Conservation (phyloP, 1,140 invertebrate genomes). For the Drosophila biarmipes region DNA sequence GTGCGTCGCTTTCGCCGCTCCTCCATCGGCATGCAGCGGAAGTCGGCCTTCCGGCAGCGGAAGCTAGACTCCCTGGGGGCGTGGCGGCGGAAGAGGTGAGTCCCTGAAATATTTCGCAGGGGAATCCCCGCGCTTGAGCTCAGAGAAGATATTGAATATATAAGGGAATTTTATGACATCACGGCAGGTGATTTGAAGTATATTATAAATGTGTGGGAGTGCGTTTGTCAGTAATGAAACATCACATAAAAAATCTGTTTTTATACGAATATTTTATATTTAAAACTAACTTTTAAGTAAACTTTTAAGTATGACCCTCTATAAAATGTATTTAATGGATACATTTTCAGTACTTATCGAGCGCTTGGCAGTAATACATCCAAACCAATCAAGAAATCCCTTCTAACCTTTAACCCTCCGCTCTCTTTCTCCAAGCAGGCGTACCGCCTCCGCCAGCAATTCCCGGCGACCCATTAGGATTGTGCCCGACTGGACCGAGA, state of each 20-base stretch:
- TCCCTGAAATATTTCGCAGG: slow-evolving; percentile 8
- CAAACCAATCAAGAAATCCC: not conserved
- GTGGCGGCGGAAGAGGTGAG: slow-evolving; percentile 79
- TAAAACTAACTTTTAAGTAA: no score
- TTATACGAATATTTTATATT: no score
- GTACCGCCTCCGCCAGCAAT: slow-evolving; percentile 82
- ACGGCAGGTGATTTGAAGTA: no score
- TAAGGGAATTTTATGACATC: not conserved
- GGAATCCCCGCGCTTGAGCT: not conserved
- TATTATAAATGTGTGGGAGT: no score
- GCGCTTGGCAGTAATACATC: not conserved
- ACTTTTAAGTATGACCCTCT: no score
- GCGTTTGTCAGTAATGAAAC: no score
- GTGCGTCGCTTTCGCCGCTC: slow-evolving; percentile 78
- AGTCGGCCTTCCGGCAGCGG: slow-evolving; percentile 78
- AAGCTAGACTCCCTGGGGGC: slow-evolving; percentile 77
- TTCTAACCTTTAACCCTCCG: slow-evolving; percentile 11
- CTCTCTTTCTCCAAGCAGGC: slow-evolving; percentile 82
- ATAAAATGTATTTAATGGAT: no score
- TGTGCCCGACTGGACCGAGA: slow-evolving; percentile 92
- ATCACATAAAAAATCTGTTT: no score
- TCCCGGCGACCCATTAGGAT: slow-evolving; percentile 88
- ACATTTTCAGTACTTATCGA: slow-evolving; percentile 22
- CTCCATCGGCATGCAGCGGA: slow-evolving; percentile 80
- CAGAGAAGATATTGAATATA: not conserved